Evolutionary conservation across 1,140 invertebrate genomes (phyloP).

Genomic region (Thereuonema tuberculata): DNA sequence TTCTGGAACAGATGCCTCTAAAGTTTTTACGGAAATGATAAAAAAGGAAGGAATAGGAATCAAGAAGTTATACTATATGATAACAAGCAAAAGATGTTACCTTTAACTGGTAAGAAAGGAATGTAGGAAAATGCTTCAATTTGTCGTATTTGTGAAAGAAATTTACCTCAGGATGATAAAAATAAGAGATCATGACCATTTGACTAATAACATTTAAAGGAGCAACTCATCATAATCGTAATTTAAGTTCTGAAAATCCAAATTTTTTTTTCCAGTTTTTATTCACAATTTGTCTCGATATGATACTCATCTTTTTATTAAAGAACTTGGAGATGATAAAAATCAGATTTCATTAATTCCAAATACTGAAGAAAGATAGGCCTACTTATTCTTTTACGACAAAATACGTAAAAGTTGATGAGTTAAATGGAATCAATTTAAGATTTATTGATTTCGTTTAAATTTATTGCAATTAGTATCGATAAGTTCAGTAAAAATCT

Average conservation of each 20-base stretch:
- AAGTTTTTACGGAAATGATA: not conserved
- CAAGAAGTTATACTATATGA: not conserved
- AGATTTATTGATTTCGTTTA: no score
- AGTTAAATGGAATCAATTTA: not conserved
- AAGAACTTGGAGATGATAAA: conserved; percentile 21
- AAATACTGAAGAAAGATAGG: conserved; percentile 30
- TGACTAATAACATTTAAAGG: not conserved
- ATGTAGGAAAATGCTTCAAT: not conserved
- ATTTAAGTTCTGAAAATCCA: conserved; percentile 17
- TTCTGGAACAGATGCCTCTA: not conserved
- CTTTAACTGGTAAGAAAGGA: not conserved
- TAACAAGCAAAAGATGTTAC: not conserved
- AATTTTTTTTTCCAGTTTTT: no score
- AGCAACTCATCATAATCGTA: not conserved
- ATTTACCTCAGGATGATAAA: not conserved
- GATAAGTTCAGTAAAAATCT: not conserved
- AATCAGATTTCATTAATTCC: conserved; percentile 26
- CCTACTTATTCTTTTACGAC: not conserved
- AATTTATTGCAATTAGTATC: not conserved
- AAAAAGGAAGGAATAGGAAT: not conserved
- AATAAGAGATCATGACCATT: not conserved
- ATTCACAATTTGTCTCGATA: conserved; percentile 32
- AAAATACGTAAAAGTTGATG: not conserved
- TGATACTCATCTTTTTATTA: conserved; percentile 29
- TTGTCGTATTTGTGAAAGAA: not conserved